Base-by-base conservation (phyloP, 2,113 vertebrate genomes). In the Hucho hucho region DNA sequence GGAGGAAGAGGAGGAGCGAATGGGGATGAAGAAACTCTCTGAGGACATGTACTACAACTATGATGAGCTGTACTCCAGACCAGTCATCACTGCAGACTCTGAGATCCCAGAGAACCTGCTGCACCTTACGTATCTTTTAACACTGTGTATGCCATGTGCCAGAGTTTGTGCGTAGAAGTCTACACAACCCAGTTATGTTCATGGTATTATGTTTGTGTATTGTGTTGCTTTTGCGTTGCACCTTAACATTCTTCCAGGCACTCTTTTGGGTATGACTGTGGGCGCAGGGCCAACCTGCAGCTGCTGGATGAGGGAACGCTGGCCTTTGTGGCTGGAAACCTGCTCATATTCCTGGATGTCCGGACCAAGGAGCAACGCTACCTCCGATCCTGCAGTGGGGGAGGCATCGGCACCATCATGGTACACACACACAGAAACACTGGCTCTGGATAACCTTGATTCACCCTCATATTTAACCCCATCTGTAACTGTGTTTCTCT, bases 221-320 rank as follows among this genome's bases (percentile, higher is more conserved):
- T 53, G 43, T 2, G 4, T 46, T 46, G 43, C 43, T 46, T 46
- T 46, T 46, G 12, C 14, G 12, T 53, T 22, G 58, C 58, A 22
- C 69, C 26, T 69, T 78, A 64, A 70, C 59, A 0, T 53, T 16
- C n/a, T 14, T 76, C 90, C 86, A 98, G 97, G 76, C 91, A 98
- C 91, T 98, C 95, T 11, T 98, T 98, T 83, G 96, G 97, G 3
- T 99, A 98, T 76, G 97, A 98, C 86, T 95, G 94, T 63, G 88
- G 74, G 16, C 95, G 90, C 81, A 88, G 93, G 25, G 91, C 86
- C 37, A 99, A 98, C 83, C 91, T 99, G 25, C 93, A 95, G 64
- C 79, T 95, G 68, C 85, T 98, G 85, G 95, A 98, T 58, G 90
- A 85, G 64, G 74, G 59, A 2, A 96, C 92, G 0, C 26, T 96